These are phyloP conservation scores for Gallinago solitaria DNA, from an alignment of 2,797 vertebrate species.

Conservation along the genomic window DNA sequence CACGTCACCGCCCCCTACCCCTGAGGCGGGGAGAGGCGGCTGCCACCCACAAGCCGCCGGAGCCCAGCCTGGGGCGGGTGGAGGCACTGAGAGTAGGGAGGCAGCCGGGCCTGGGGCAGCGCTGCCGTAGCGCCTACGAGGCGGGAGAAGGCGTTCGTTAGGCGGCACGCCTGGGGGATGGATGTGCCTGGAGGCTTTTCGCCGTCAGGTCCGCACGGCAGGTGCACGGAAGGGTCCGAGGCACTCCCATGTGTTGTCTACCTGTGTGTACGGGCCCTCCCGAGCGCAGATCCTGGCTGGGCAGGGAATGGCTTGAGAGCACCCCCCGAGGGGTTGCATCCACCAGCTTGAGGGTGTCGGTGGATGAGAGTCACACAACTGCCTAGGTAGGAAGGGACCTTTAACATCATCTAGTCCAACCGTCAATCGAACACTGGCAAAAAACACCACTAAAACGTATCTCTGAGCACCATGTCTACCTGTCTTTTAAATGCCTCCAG, in stretches of 20 bases:
- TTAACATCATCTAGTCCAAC: no score
- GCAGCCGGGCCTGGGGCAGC: fast-evolving
- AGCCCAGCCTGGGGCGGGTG: no score
- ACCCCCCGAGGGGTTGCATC: not conserved
- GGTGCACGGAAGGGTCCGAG: not conserved
- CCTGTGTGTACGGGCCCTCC: fast-evolving
- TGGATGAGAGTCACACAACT: not conserved
- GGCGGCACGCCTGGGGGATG: not conserved
- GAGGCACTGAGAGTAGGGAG: not conserved
- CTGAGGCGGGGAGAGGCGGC: fast-evolving
- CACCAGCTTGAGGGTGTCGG: not conserved
- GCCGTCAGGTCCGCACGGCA: fast-evolving
- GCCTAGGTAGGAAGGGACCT: no score
- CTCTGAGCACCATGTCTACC: no score
- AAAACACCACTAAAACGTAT: no score
- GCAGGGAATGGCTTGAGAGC: not conserved
- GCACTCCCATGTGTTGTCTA: fast-evolving
- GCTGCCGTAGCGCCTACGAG: not conserved
- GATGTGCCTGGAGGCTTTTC: no score
- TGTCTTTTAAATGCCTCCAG: no score
- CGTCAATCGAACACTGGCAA: no score
- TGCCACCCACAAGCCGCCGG: fast-evolving
- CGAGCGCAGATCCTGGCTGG: not conserved
- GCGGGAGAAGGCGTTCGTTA: not conserved
- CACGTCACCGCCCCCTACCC: not conserved